These are phyloP conservation scores for Procapra przewalskii DNA, from an alignment of 2,113 vertebrate species.

Conservation along the genomic window DNA sequence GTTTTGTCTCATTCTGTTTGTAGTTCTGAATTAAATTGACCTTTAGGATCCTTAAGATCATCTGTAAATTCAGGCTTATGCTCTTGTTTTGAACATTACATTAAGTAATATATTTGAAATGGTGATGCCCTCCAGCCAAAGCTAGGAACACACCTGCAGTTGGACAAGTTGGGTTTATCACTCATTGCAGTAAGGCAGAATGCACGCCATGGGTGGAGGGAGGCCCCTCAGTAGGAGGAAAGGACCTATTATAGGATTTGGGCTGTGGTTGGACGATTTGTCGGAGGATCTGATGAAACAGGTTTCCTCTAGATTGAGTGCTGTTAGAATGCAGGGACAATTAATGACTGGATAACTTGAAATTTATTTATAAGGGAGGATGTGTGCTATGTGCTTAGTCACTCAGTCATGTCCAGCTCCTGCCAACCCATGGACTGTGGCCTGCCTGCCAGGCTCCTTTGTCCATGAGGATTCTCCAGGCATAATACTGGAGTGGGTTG, in stretches of 20 bases:
- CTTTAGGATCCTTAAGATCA: neutral
- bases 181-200: neutral
- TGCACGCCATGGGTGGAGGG: neutral
- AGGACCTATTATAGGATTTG: neutral
- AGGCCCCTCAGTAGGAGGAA: neutral
- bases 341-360: neutral
- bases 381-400: neutral
- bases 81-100: neutral
- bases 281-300: neutral
- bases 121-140: neutral
- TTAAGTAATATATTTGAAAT: neutral
- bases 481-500: neutral
- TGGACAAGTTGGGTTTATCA: neutral
- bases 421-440: neutral
- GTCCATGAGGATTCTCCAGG: neutral
- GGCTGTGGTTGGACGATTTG: neutral
- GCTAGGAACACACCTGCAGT: neutral
- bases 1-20: neutral
- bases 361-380: neutral
- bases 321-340: neutral
- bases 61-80: neutral
- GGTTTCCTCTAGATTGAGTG: neutral
- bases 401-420: neutral
- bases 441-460: neutral
- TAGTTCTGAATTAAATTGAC: neutral